These are phyloP conservation scores for Operophtera brumata DNA, from an alignment of 2,888 invertebrate species.

Conservation along the genomic window DNA sequence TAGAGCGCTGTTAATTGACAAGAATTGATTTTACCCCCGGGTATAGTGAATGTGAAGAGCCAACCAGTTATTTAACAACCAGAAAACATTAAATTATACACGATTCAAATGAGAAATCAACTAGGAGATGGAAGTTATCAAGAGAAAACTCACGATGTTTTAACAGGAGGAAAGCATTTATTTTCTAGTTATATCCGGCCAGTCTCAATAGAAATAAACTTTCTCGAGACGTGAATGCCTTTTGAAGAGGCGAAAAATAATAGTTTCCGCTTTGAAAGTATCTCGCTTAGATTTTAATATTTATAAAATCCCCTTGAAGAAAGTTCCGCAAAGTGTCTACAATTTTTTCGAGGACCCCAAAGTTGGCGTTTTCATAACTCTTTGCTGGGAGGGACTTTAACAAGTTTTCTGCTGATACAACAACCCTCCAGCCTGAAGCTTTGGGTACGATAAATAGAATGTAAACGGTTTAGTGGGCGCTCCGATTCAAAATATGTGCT, in stretches of 20 bases:
- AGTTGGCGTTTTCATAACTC: slow-evolving; percentile 75
- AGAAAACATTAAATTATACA: neutral
- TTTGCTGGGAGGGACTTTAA: slow-evolving; percentile 65
- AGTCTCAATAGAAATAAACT: slow-evolving; percentile 33
- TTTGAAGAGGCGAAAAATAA: slow-evolving; percentile 53
- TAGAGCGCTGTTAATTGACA: slow-evolving; percentile 57
- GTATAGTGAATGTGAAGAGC: neutral
- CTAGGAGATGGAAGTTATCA: neutral
- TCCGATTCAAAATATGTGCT: slow-evolving; percentile 37
- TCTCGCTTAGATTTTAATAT: slow-evolving; percentile 66
- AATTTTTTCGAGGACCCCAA: slow-evolving; percentile 62
- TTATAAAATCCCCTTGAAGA: slow-evolving; percentile 67
- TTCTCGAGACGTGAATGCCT: slow-evolving; percentile 49
- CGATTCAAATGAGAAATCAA: neutral
- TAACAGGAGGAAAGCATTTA: slow-evolving; percentile 25
- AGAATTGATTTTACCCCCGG: slow-evolving; percentile 46
- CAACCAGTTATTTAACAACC: neutral
- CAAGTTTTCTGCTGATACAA: slow-evolving; percentile 69
- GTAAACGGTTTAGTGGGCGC: slow-evolving; percentile 45
- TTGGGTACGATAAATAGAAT: slow-evolving; percentile 45
- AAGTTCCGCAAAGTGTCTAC: slow-evolving; percentile 63
- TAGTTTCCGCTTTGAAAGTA: slow-evolving; percentile 58
- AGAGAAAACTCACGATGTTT: neutral
- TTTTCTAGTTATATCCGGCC: slow-evolving; percentile 28
- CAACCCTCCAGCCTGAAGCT: slow-evolving; percentile 38